Evolutionary conservation across 2,113 vertebrate genomes (phyloP), one percentile per base, ranked within the genome.

Genomic region (Lophura nycthemera): DNA sequence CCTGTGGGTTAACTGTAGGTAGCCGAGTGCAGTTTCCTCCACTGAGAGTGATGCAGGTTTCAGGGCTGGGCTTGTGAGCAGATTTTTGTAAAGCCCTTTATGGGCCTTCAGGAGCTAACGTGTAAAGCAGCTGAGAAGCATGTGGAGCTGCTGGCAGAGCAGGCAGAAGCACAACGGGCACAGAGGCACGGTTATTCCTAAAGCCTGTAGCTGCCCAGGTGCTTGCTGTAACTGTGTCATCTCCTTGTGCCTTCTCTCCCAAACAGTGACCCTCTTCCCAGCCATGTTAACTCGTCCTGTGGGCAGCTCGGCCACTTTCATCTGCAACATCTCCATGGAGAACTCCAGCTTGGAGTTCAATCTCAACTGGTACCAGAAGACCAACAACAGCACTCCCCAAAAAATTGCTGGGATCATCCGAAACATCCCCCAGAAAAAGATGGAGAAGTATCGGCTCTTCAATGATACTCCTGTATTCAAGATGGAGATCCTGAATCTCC

Each of bases 361-460:
- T 10, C 72, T 96, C 16, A 97, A 96, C 1, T 97, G 93, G 97
- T 97, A 97, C 88, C 97, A 84, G 40, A 57, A 59, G 10, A 71
- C 6, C 8, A 56, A 93, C 29, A 10, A 90, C 34, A 77, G 36
- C 52, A 71, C 75, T 67, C 17, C 1, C 3, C 29, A 86, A 47
- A 97, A 97, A 92, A 95, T 91, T 0, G 97, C 96, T 9, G 96
- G 29, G n/a, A 57, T 96, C 20, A 94, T 64, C 18, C 45, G 2
- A n/a, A n/a, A 59, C 38, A 73, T 34, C 1, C 2, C 5, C 10
- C 13, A 15, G 14, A 48, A 1, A 0, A 61, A 71, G 29, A 81
- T 47, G 0, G 73, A 54, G 9, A 97, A 96, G 57, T 95, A 96
- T 13, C 5, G 21, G 45, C 60, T 95, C 47, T 81, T 34, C 69